Conservation (phyloP, 2,113 vertebrate genomes). For the Halcyon malimbica region DNA sequence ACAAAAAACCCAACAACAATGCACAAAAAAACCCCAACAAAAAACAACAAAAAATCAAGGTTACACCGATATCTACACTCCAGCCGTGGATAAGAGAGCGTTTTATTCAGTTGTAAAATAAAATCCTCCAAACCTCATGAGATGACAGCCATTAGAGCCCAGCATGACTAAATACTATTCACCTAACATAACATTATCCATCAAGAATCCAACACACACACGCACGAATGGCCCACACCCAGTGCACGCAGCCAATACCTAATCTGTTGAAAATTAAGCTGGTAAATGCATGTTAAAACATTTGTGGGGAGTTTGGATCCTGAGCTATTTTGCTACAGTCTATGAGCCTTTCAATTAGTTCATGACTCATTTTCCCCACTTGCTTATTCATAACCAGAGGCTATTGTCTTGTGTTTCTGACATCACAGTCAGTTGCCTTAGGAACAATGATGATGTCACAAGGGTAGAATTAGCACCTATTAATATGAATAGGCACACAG, state of each 20-base stretch:
- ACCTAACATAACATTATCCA: background rate
- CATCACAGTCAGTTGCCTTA: conserved; percentile 34
- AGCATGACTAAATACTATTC: background rate
- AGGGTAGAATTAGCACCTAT: conserved; percentile 46
- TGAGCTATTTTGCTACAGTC: background rate
- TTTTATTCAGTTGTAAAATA: background rate
- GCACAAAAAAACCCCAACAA: too few relatives aligned
- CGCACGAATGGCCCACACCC: background rate
- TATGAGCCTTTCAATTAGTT: background rate
- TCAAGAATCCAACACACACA: background rate
- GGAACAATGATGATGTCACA: conserved; percentile 48
- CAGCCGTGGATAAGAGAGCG: background rate
- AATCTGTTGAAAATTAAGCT: background rate
- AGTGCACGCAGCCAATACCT: background rate
- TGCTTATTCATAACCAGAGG: background rate
- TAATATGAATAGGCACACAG: background rate
- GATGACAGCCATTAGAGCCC: background rate
- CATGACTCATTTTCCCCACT: background rate
- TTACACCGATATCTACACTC: background rate
- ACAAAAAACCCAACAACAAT: too few relatives aligned
- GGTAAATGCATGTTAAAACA: background rate
- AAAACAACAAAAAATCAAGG: background rate
- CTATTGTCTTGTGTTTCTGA: conserved; percentile 65
- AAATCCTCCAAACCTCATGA: background rate
- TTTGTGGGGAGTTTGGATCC: background rate